Percentiles rank a stretch among this genome's conserved stretches.
Evolutionary conservation across 2,113 vertebrate genomes (phyloP).

Genomic region (Ciconia stormi): DNA sequence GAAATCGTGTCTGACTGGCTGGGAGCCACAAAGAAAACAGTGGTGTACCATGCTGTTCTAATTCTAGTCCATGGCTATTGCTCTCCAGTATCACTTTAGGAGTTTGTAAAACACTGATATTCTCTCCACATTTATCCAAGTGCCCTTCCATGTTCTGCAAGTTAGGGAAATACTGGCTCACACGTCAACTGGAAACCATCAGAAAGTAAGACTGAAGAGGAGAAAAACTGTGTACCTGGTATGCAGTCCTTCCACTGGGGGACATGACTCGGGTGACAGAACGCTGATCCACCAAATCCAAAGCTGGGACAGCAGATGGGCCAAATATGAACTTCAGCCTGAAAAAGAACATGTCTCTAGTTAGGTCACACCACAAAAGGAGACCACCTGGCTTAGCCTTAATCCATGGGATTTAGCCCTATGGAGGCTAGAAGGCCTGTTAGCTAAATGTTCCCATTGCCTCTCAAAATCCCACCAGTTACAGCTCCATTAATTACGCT

Average conservation of each 20-base stretch:
- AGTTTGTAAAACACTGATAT: not conserved
- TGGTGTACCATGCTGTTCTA: not conserved
- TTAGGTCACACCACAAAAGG: not conserved
- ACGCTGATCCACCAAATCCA: conserved; percentile 89
- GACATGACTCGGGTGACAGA: conserved; percentile 83
- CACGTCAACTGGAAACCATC: not conserved
- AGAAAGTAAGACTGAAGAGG: not conserved
- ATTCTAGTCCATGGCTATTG: not conserved
- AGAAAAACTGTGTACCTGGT: conserved; percentile 77
- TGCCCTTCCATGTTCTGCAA: not conserved
- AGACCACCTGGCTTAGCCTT: not conserved
- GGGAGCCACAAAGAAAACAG: not conserved
- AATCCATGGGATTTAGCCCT: not conserved
- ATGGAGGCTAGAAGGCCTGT: not conserved
- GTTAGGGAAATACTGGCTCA: not conserved
- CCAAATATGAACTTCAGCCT: conserved; percentile 94
- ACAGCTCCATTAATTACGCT: not conserved
- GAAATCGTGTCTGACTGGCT: not conserved
- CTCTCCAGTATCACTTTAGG: not conserved
- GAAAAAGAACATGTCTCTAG: not conserved
- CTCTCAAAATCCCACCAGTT: not conserved
- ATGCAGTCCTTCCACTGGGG: conserved; percentile 85
- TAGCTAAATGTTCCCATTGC: not conserved
- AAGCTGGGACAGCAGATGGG: conserved; percentile 82
- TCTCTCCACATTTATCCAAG: not conserved